Evolutionary conservation across 2,797 vertebrate species (phyloP).

Genomic region (Carapus acus): DNA sequence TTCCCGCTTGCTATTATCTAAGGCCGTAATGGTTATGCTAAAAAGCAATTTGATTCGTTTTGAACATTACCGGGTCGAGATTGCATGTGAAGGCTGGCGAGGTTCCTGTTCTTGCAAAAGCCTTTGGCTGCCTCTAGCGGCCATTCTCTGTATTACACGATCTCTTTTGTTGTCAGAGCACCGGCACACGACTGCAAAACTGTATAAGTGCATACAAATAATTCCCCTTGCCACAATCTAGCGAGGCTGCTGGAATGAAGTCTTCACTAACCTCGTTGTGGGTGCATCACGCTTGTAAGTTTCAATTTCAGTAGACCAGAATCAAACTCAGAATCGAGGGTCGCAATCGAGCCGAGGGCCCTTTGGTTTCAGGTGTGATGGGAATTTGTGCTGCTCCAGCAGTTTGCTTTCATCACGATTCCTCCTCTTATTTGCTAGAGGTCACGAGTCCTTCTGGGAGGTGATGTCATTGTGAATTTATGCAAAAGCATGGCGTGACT

Average conservation of each 20-base stretch:
- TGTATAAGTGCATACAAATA: neutral
- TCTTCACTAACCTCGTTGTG: no score
- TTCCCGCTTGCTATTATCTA: no score
- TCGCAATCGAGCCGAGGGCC: neutral
- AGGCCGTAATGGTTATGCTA: no score
- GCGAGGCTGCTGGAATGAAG: no score
- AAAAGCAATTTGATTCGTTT: no score
- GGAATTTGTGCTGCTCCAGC: neutral
- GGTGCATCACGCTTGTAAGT: no score
- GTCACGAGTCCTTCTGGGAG: neutral
- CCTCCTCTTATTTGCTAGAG: neutral
- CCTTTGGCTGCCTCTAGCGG: conserved; percentile 5
- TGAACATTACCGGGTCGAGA: no score
- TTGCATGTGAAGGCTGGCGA: no score
- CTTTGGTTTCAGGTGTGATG: no score
- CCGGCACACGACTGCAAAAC: neutral
- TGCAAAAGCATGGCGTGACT: neutral
- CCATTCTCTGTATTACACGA: neutral
- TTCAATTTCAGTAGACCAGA: neutral
- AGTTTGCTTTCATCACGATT: neutral
- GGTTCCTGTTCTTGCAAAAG: neutral
- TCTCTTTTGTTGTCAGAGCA: neutral
- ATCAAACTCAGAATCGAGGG: no score
- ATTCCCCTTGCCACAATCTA: no score
- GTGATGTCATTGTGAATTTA: neutral